Evolutionary conservation across 1,140 invertebrate genomes (phyloP), one percentile per base, ranked within the genome.

Genomic region (Helicoverpa armigera): DNA sequence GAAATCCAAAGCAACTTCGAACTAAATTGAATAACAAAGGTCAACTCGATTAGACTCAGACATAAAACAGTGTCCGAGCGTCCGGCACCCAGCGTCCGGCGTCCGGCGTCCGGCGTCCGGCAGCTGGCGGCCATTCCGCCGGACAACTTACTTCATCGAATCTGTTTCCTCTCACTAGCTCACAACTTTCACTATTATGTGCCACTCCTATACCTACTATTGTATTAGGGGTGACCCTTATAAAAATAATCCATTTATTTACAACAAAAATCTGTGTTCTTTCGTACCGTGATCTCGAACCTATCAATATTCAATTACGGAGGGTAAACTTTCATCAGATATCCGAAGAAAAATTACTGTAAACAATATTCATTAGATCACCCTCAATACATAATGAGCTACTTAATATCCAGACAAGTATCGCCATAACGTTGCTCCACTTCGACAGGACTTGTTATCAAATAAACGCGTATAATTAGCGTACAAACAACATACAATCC

Each of bases 281-380:
- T 10, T 29, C 3, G 13, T 29, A 29, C 9, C 10, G 23, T 9
- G 23, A 7, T 58, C 29, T n/a, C 10, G 14, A 65, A 43, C 5
- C 35, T 65, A 43, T 65, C 31, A 65, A 65, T 65, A 65, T 65
- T 65, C 63, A 65, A 48, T 43, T 48, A 65, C 14, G 63, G 14
- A 48, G 35, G 35, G 14, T 35, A 35, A 67, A 67, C 63, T 67
- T 67, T 23, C 23, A 3, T 60, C 43, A 12, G 63, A 67, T 67
- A 23, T 16, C 63, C 16, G 43, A 67, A 12, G n/a, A 67, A 18
- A 18, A 67, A 67, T n/a, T 29, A 50, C 1, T 50, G 13, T 50
- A 67, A 67, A 67, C 9, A 67, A 18, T 67, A 50, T 67, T 67
- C 31, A 60, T 29, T 60, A 60, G 58, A 60, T 23, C 13, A 12